A percentile compares a stretch with the other conserved stretches of the same genome.
These are phyloP conservation scores for Ochlodes sylvanus DNA, from an alignment of 2,888 invertebrate species.

Conservation along the genomic window DNA sequence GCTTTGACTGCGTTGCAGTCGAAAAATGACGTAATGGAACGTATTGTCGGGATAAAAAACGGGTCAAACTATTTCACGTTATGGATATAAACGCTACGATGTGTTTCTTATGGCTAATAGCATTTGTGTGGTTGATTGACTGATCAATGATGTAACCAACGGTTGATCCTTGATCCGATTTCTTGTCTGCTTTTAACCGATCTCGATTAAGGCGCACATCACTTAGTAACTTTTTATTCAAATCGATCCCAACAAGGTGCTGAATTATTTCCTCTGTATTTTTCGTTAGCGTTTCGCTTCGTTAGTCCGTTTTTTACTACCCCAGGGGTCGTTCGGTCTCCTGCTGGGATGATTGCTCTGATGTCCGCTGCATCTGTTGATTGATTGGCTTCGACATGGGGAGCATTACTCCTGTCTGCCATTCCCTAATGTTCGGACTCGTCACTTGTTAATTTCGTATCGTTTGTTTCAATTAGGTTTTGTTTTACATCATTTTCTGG, in stretches of 20 bases:
- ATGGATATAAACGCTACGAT: no score
- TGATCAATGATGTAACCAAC: slow-evolving; percentile 15
- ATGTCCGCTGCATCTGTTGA: slow-evolving; percentile 44
- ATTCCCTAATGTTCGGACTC: slow-evolving; percentile 24
- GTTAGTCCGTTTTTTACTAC: slow-evolving; percentile 35
- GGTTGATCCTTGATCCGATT: neutral
- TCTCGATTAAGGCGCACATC: no score
- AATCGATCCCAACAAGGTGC: slow-evolving; percentile 27
- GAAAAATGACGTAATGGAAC: no score
- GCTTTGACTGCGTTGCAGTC: no score
- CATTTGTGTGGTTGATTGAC: slow-evolving; percentile 6
- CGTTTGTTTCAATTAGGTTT: neutral
- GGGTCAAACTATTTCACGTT: no score
- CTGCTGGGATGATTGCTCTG: slow-evolving; percentile 50
- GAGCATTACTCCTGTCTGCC: slow-evolving; percentile 31
- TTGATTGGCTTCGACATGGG: slow-evolving; percentile 45
- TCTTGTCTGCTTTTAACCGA: neutral
- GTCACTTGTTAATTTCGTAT: slow-evolving; percentile 26
- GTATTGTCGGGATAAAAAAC: no score
- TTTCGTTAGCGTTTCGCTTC: slow-evolving; percentile 33
- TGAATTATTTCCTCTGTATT: slow-evolving; percentile 22
- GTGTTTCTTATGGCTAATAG: neutral
- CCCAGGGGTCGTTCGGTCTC: slow-evolving; percentile 45
- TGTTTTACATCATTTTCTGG: neutral
- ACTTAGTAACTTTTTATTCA: slow-evolving; percentile 20